Percentiles rank a stretch among this genome's conserved stretches.
phyloP scores from a whole-genome alignment of 2,113 vertebrate genomes.

The Cavia aperea region DNA sequence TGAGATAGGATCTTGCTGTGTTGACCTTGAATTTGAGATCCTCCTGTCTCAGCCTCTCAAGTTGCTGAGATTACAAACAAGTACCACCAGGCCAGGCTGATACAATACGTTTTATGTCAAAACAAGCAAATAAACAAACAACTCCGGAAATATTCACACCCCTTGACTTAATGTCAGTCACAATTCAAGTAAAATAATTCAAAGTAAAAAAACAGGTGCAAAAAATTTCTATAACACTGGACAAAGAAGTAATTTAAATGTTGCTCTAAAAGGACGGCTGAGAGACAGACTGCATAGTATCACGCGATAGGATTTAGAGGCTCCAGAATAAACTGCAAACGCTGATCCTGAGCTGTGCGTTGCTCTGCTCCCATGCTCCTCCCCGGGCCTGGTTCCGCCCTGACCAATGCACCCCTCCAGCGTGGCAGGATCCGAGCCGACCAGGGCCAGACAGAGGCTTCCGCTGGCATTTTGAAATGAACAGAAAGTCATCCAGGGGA shows the following conservation, averaged over 20 bases:
- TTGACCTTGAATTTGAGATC: neutral
- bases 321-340: neutral
- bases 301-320: neutral
- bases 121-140: neutral
- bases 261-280: neutral
- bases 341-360: neutral
- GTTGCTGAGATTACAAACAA: neutral
- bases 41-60: neutral
- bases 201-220: neutral
- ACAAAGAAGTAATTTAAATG: slow-evolving; percentile 31
- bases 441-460: neutral
- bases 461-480: slow-evolving; percentile 25
- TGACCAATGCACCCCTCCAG: neutral
- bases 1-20: neutral
- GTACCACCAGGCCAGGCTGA: neutral
- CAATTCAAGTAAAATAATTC: slow-evolving; percentile 26
- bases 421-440: neutral
- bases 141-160: slow-evolving; percentile 23
- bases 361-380: neutral
- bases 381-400: neutral
- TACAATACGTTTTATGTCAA: neutral
- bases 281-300: neutral
- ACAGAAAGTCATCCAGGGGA: neutral
- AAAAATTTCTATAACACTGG: neutral
- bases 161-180: neutral